Base-by-base conservation (phyloP, 2,113 vertebrate species). In the Mirounga angustirostris region DNA sequence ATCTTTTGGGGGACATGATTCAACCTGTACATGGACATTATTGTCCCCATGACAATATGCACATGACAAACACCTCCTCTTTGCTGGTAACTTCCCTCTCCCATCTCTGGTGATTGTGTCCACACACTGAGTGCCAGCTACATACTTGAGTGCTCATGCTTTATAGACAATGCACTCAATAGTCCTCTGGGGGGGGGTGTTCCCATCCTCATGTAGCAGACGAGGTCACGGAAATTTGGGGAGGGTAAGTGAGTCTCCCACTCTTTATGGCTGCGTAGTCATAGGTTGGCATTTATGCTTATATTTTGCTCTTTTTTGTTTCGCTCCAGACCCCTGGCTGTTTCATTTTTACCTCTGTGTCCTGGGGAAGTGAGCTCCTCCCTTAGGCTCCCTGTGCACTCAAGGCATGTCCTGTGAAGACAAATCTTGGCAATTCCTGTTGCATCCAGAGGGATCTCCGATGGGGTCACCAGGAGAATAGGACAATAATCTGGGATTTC, bases 141-240 rank as follows among this genome's bases (percentile, higher is more conserved):
- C 7, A 1, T 65, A 12, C 16, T 16, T 13, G 14, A 4, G 7
- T 14, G 15, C n/a, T 18, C 4, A 52, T 24, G 54, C 26, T 54
- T 43, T 28, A 67, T 2, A 21, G 54, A 10, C 7, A 22, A 0
- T 7, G 15, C 1, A 40, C 19, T 12, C 36, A 36, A 2, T 3
- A 2, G 5, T 80, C 33, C 63, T 58, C 26, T 21, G 4, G 28
- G 36, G 26, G 28, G 26, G 13, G 11, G 13, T 26, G 19, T 14
- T 15, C 16, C 8, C 22, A 26, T 71, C 18, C 4, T 40, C 46
- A 30, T 1, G 2, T 36, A 3, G 4, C 7, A 82, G 61, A 85
- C 54, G 13, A 56, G 16, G 26, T 14, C 22, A 21, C 12, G 7
- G 11, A 11, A 5, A 36, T 33, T 71, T 54, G 46, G 43, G 50